phyloP scores from a whole-genome alignment of 2,797 vertebrate genomes.

The Taenioides sp. region DNA sequence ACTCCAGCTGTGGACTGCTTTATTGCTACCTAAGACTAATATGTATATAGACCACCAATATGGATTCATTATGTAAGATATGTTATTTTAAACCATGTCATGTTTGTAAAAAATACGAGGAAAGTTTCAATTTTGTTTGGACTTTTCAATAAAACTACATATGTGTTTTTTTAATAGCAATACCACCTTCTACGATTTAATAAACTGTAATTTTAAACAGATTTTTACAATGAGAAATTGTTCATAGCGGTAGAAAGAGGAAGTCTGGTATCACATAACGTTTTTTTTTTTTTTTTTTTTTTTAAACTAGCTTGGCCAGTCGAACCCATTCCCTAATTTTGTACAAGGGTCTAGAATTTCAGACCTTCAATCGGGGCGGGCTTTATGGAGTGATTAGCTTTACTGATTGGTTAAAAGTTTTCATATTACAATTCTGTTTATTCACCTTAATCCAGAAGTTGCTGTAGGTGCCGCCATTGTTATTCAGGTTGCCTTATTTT shows the following conservation, averaged over 20 bases:
- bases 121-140: conserved; percentile 25
- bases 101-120: conserved; percentile 36
- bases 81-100: conserved; percentile 34
- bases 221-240: conserved; percentile 2
- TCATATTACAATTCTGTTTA: background rate
- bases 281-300: background rate
- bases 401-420: background rate
- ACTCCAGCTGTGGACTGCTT: conserved; percentile 27
- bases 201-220: background rate
- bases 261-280: conserved; percentile 32
- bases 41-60: conserved; percentile 57
- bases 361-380: background rate
- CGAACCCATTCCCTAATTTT: background rate
- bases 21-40: conserved; percentile 47
- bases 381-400: background rate
- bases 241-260: background rate
- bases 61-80: conserved; percentile 48
- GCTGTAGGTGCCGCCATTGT: too few species aligned
- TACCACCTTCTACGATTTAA: background rate
- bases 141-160: conserved; percentile 19
- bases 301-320: background rate
- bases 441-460: too few species aligned
- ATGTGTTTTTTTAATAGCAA: background rate
- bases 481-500: too few species aligned
- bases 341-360: background rate